Evolutionary conservation across 2,113 vertebrate species (phyloP).

Genomic region (Aegotheles bennettii): DNA sequence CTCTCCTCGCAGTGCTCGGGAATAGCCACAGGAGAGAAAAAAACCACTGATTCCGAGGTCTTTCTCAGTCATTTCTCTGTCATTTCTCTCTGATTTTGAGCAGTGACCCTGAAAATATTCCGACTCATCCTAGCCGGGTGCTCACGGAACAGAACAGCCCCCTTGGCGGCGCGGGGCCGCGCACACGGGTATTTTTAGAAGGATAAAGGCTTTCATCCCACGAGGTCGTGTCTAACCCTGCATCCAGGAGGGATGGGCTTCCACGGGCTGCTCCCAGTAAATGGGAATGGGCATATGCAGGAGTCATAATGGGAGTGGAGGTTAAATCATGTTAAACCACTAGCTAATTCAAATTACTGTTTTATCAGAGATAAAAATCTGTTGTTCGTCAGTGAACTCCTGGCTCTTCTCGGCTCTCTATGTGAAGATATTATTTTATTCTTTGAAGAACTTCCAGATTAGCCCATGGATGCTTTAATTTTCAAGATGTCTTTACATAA

Average conservation of each 20-base stretch:
- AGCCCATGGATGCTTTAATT: not conserved
- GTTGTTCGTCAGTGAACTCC: not conserved
- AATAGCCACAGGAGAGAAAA: not conserved
- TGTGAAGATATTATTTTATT: not conserved
- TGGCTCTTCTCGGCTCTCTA: not conserved
- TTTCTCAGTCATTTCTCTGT: not conserved
- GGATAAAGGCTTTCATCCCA: slow-evolving; percentile 1
- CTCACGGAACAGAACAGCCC: not conserved
- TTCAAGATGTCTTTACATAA: not conserved
- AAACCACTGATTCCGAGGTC: not conserved
- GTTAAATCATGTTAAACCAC: not conserved
- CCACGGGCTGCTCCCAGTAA: not conserved
- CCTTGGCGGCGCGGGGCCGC: no score
- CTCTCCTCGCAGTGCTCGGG: not conserved
- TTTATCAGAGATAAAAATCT: slow-evolving; percentile 23
- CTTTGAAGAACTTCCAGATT: slow-evolving; percentile 19
- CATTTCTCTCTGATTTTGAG: not conserved
- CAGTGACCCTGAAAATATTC: not conserved
- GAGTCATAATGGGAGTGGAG: not conserved
- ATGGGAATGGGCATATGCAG: not conserved
- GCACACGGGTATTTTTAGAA: not conserved
- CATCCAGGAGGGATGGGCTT: not conserved
- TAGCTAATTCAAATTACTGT: not conserved
- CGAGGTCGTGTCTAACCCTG: not conserved
- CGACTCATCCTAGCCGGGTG: not conserved